Evolutionary conservation across 2,888 invertebrate species (phyloP), one percentile per base, ranked within the genome.

Genomic region (Drosophila siamana): DNA sequence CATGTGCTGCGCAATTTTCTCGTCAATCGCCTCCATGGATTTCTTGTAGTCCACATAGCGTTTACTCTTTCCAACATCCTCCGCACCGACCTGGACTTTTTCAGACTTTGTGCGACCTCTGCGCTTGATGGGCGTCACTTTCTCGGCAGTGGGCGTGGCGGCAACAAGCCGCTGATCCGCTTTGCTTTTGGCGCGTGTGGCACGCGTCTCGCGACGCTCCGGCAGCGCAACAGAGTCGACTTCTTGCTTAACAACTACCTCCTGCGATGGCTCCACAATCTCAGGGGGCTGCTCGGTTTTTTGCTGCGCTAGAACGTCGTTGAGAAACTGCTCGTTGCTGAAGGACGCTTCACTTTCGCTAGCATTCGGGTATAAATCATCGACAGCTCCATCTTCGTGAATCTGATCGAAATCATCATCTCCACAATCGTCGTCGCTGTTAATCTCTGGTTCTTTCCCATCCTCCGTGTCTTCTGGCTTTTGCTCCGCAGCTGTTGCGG

Each of bases 1-100:
- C 90, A 92, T 91, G 46, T 91, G 88, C 16, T 87, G 81, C 0
- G 91, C 80, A 28, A 92, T 92, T 68, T 91, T 88, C 13, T 80
- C 70, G 63, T 92, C 91, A 19, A 89, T 90, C 63, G 90, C 90
- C 48, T 79, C 80, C 79, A 78, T 78, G 24, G 84, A 74, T 26
- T 80, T 67, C 50, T 82, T 70, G 13, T 75, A 74, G 59, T 74
- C 72, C 7, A 56, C 69, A 28, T 83, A 78, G 1, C 78, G 72
- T 40, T 75, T 77, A 47, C 16, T 68, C 59, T 67, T 55, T 13
- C 48, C 44, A 5, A 19, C 33, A 2, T 66, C 55, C 9, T 54
- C 56, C 13, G 26, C 40, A 30, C 15, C 52, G 4, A 8, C 33
- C 19, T 22, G 47, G 2, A 6, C 40, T 5, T 52, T 78, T 13